Evolutionary conservation across 2,888 invertebrate genomes (phyloP), one percentile per base, ranked within the genome.

Genomic region (Megamerina dolium): DNA sequence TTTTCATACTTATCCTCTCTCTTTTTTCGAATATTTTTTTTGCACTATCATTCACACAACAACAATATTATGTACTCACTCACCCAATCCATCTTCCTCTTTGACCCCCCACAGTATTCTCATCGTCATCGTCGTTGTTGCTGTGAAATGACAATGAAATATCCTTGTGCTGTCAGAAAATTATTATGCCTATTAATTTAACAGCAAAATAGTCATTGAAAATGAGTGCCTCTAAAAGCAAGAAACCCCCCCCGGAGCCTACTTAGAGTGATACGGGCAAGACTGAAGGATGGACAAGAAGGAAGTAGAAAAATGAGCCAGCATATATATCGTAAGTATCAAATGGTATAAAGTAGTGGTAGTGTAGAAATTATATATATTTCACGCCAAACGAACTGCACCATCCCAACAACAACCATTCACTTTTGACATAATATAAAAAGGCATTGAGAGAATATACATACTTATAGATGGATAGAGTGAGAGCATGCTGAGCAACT

Each of bases 91-190:
- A 33, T 23, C 3, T 21, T 44, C 29, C 35, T 34, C n/a, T 20
- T 23, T 23, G 23, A 23, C 6, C 23, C 6, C 23, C 23, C 6
- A 10, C 8, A 23, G n/a, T n/a, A n/a, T n/a, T n/a, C n/a, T n/a
- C n/a, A n/a, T n/a, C n/a, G n/a, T n/a, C n/a, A n/a, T 19, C 18
- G 9, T 26, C 6, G 8, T 10, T 23, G 32, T 19, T 27, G 19
- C 2, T 41, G 34, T 19, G 14, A 26, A 27, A 18, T 41, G 19
- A 18, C 23, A 30, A 16, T 27, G 30, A 47, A 47, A 49, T 66
- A 66, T 65, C 67, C 67, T 66, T 64, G 64, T 57, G 61, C 66
- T 65, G 61, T 66, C 66, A 57, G 62, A 65, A 63, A 64, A 64
- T 66, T 65, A 63, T 65, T 64, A 64, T 64, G 66, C 66, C 56